Percentiles rank a stretch among this genome's conserved stretches.
Conservation (phyloP, 2,888 invertebrate species). For the Agonopterix arenella region DNA sequence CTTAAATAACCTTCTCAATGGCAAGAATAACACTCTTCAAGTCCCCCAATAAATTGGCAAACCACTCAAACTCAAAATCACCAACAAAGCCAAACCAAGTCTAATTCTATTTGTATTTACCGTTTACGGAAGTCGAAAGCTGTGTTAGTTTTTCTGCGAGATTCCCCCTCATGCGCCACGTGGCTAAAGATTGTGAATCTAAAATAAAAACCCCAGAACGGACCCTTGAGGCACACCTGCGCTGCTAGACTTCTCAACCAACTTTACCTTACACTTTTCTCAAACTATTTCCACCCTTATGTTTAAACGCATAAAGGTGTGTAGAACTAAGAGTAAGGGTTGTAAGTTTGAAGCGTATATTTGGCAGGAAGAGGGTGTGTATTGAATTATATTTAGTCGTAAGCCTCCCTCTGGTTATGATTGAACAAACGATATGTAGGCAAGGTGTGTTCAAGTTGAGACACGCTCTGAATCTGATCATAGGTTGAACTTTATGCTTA, state of each 20-base stretch:
- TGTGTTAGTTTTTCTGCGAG: conserved; percentile 66
- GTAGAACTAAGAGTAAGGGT: conserved; percentile 17
- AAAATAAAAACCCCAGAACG: conserved; percentile 60
- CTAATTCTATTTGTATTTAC: conserved; percentile 70
- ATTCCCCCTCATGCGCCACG: conserved; percentile 56
- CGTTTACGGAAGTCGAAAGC: conserved; percentile 65
- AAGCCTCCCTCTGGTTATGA: conserved; percentile 63
- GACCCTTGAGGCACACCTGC: conserved; percentile 72
- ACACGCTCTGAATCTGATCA: too few relatives aligned
- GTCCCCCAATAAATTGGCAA: conserved; percentile 49
- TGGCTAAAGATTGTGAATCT: conserved; percentile 65
- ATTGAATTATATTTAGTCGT: conserved; percentile 73
- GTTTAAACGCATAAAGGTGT: conserved; percentile 23
- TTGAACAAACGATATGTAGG: conserved; percentile 63
- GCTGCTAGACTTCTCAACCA: conserved; percentile 16
- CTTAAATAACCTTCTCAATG: too few relatives aligned
- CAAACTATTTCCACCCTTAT: conserved; percentile 30
- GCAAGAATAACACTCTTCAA: conserved; percentile 22
- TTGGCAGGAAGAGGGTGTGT: conserved; percentile 75
- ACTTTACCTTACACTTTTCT: conserved; percentile 3
- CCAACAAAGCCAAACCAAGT: conserved; percentile 26
- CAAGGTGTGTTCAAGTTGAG: conserved; percentile 53
- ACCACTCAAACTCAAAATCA: conserved; percentile 55
- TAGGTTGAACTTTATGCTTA: too few relatives aligned
- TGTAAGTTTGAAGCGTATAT: conserved; percentile 52